phyloP scores from a whole-genome alignment of 2,888 invertebrate genomes.

The Oscheius myriophilus region DNA sequence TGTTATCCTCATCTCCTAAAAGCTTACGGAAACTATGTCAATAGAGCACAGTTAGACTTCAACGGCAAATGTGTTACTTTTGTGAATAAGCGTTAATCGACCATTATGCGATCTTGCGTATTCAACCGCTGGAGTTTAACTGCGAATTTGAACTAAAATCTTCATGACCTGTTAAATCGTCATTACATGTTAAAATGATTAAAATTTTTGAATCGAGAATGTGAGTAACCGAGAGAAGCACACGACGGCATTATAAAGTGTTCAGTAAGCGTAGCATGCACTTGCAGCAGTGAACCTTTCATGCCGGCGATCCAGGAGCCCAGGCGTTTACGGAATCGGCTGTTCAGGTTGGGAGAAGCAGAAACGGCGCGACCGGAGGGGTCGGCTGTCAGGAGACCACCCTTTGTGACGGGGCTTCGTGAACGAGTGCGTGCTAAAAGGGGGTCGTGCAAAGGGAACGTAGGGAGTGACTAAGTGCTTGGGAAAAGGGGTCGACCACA shows the following conservation, averaged over 20 bases:
- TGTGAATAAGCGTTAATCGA: too few relatives aligned
- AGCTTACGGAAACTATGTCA: background rate
- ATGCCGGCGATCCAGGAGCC: slow-evolving; percentile 63
- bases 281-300: slow-evolving; percentile 37
- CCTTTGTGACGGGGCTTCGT: slow-evolving; percentile 33
- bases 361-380: slow-evolving; percentile 38
- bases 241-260: slow-evolving; percentile 15
- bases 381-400: slow-evolving; percentile 44
- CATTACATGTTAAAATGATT: slow-evolving; percentile 21
- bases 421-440: slow-evolving; percentile 24
- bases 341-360: slow-evolving; percentile 49
- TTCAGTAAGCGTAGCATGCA: background rate
- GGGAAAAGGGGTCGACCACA: slow-evolving; percentile 1
- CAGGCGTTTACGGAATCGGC: slow-evolving; percentile 55
- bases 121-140: too few relatives aligned
- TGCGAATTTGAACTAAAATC: slow-evolving; percentile 10
- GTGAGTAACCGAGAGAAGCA: slow-evolving; percentile 24
- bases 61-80: too few relatives aligned
- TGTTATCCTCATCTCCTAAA: slow-evolving; percentile 51
- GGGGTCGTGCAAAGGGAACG: slow-evolving; percentile 9
- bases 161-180: slow-evolving; percentile 26
- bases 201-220: slow-evolving; percentile 5
- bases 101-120: too few relatives aligned
- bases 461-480: slow-evolving; percentile 1
- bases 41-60: too few relatives aligned